Evolutionary conservation across 2,113 vertebrate genomes (phyloP).

Genomic region (Argyrosomus japonicus): DNA sequence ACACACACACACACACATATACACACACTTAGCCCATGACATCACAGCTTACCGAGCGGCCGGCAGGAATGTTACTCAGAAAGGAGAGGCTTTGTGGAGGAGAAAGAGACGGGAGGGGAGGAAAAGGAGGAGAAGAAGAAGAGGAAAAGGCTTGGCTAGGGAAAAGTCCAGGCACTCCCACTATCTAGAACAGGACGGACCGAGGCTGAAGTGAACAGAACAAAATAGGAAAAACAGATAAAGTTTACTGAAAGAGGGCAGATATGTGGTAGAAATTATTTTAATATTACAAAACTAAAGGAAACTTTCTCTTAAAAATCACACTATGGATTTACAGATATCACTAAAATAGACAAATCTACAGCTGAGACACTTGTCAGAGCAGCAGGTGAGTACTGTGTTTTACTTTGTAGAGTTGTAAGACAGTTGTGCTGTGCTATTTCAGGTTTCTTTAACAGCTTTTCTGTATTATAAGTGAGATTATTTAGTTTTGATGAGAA

Average conservation of each 20-base stretch:
- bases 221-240: conserved; percentile 39
- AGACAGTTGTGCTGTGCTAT: neutral
- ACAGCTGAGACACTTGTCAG: neutral
- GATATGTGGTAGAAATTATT: neutral
- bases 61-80: conserved; percentile 76
- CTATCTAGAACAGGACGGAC: conserved; percentile 62
- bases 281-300: neutral
- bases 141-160: conserved; percentile 79
- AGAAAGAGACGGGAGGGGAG: conserved; percentile 78
- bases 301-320: neutral
- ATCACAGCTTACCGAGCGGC: conserved; percentile 73
- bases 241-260: conserved; percentile 12
- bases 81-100: conserved; percentile 82
- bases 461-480: neutral
- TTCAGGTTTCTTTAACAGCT: neutral
- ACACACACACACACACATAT: conserved; percentile 25
- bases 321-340: conserved; percentile 47
- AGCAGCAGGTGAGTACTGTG: conserved; percentile 58
- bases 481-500: neutral
- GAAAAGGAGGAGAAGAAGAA: conserved; percentile 77
- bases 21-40: conserved; percentile 71
- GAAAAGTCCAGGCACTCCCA: conserved; percentile 73
- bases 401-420: neutral
- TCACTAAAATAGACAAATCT: conserved; percentile 22
- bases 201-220: conserved; percentile 24